Conservation (phyloP, 1,140 invertebrate species). For the Carcinoscorpius rotundicauda region DNA sequence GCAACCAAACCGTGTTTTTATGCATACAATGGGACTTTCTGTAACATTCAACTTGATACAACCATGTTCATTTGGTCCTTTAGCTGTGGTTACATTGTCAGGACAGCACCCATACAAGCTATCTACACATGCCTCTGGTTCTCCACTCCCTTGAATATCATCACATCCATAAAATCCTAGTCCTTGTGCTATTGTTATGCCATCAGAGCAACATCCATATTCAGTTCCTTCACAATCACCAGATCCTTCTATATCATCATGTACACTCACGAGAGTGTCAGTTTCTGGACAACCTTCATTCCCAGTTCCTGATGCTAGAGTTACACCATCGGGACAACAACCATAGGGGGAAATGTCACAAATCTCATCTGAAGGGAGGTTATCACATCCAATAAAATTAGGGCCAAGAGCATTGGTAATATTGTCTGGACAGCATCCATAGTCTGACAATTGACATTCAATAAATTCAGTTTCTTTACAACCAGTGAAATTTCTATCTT, state of each 20-base stretch:
- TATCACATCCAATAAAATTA: constrained; percentile 61
- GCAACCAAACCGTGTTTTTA: constrained; percentile 50
- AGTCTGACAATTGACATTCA: constrained; percentile 41
- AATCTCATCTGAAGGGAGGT: constrained; percentile 61
- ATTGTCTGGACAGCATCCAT: constrained; percentile 80
- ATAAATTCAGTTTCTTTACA: constrained; percentile 39
- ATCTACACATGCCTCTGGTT: constrained; percentile 31
- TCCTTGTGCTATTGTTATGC: constrained; percentile 59
- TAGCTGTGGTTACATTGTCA: constrained; percentile 70
- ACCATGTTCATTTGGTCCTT: constrained; percentile 38
- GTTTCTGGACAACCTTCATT: constrained; percentile 29
- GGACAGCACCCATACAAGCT: constrained; percentile 61
- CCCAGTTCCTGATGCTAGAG: constrained; percentile 43
- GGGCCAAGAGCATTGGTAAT: constrained; percentile 61
- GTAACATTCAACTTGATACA: constrained; percentile 31
- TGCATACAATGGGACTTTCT: constrained; percentile 42
- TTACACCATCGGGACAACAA: constrained; percentile 75
- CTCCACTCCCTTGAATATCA: constrained; percentile 41
- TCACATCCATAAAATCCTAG: constrained; percentile 18
- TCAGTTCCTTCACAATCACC: constrained; percentile 25
- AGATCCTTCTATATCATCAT: constrained; percentile 1
- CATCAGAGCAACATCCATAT: constrained; percentile 72
- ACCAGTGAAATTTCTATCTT: constrained; percentile 45
- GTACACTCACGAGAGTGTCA: constrained; percentile 30
- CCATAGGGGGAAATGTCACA: constrained; percentile 44